Base-by-base conservation (phyloP, 2,888 invertebrate species). In the Urechis unicinctus region DNA sequence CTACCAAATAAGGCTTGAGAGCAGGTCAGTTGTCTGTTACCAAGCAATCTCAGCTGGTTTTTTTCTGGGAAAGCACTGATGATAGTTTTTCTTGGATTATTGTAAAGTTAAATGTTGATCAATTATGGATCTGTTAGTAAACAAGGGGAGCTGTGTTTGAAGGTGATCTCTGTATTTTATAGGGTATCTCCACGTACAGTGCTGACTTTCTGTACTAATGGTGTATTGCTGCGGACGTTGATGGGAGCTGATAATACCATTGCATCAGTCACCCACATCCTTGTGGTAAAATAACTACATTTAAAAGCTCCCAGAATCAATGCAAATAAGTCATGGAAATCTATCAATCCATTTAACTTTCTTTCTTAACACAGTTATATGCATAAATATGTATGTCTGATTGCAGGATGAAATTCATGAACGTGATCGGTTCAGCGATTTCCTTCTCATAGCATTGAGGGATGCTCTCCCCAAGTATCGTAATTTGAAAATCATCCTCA, bases 401-500 rank as follows among this genome's bases (percentile, higher is more conserved):
- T 45, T 85, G 91, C 85, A 95, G 69, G 97, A 97, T 78, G 97
- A 97, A 79, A 87, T 96, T 29, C 97, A 97, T 78, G 96, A 96
- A 76, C 83, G 96, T 0, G 94, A 95, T 78, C 85, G 89, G 71
- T 87, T 91, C 74, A 88, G 90, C 50, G 97, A 97, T 79, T 95
- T 96, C 78, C 82, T 96, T 45, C 80, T 97, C 58, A 88, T 93
- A 57, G 88, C 89, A 3, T 79, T 96, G 52, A 84, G 88, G 43
- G 89, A 91, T 71, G 84, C 86, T 13, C 75, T 93, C 44, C 80
- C 83, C 1, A 82, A 84, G 49, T 85, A 84, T 72, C 85, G 85
- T 61, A 83, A 88, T 58, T 81, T 95, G 24, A 87, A 87, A 69
- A 78, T 96, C 0, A 83, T 97, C 48, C 83, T 97, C 46, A 96